These are phyloP conservation scores for Myodes glareolus DNA, from an alignment of 2,113 vertebrate species.

Conservation along the genomic window DNA sequence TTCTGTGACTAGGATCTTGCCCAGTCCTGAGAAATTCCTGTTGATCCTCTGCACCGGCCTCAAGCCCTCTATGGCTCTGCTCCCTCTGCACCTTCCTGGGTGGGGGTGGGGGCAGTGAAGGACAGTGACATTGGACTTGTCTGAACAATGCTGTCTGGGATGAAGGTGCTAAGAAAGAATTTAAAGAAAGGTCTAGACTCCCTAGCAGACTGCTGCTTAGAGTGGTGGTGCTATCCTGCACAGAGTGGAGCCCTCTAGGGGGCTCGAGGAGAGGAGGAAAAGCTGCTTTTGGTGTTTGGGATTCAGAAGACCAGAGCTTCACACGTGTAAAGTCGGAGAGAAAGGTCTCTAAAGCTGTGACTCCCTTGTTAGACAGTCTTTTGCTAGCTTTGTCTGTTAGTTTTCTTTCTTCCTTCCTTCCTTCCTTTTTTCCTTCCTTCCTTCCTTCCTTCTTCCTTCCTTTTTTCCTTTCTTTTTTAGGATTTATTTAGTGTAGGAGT, in stretches of 20 bases:
- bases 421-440: too few species aligned
- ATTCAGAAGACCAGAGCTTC: not conserved
- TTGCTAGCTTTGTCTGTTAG: not conserved
- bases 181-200: not conserved
- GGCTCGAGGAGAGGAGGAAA: not conserved
- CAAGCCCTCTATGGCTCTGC: not conserved
- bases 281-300: not conserved
- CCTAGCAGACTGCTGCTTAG: not conserved
- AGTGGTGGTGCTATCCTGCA: too few species aligned
- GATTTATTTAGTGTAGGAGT: not conserved
- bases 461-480: too few species aligned
- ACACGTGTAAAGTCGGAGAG: not conserved
- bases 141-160: not conserved
- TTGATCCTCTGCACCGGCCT: not conserved
- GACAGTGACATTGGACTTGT: not conserved
- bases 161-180: not conserved
- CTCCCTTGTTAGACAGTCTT: not conserved
- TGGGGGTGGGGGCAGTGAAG: constrained; percentile 7
- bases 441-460: too few species aligned
- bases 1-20: not conserved
- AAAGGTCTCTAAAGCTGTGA: not conserved
- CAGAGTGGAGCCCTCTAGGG: not conserved
- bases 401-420: too few species aligned
- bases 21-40: not conserved
- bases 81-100: not conserved